Evolutionary conservation across 2,113 vertebrate genomes (phyloP).

Genomic region (Poeciliopsis retropinna): DNA sequence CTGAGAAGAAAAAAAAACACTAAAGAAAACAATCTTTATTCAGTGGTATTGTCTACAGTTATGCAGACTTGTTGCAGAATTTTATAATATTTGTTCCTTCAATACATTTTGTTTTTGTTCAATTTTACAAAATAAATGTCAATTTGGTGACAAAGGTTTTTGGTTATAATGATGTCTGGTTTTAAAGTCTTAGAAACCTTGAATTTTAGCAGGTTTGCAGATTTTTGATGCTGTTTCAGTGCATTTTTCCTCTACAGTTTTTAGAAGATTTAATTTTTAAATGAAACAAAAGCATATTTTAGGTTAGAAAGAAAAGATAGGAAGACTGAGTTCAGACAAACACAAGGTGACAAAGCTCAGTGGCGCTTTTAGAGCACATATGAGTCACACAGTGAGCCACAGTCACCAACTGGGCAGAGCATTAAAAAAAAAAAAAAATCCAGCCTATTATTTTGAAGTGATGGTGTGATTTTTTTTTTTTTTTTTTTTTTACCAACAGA

Average conservation of each 20-base stretch:
- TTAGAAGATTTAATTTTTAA: neutral
- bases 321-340: neutral
- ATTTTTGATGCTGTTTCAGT: neutral
- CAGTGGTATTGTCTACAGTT: too few species aligned
- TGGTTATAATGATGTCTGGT: too few species aligned
- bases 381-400: conserved; percentile 24
- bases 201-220: too few species aligned
- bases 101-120: too few species aligned
- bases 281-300: neutral
- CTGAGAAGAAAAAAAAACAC: too few species aligned
- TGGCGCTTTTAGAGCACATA: neutral
- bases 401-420: neutral
- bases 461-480: neutral
- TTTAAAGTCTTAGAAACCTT: too few species aligned
- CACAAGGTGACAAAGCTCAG: neutral
- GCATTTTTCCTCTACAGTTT: neutral
- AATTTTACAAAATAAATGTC: too few species aligned
- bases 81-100: too few species aligned
- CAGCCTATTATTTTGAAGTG: neutral
- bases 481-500: neutral
- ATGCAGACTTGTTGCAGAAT: too few species aligned
- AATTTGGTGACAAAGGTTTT: too few species aligned
- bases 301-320: neutral
- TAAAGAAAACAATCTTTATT: too few species aligned
- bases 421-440: neutral